Base-by-base conservation (phyloP, 2,888 invertebrate species). In the Malacosoma neustria region DNA sequence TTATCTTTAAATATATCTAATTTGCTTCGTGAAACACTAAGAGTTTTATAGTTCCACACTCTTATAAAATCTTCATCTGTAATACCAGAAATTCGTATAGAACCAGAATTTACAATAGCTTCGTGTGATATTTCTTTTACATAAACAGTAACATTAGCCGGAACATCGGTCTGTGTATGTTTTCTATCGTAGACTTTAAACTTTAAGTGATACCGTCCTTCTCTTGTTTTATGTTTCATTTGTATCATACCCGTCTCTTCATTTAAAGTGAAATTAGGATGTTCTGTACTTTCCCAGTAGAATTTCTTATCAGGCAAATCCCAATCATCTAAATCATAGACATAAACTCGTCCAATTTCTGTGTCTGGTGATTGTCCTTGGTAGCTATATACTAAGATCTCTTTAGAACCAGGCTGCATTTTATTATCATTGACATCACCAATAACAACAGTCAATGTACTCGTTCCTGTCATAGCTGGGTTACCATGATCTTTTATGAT, bases 401-500 rank as follows among this genome's bases (percentile, higher is more conserved):
- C 94, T 87, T 99, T 99, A 3, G 95, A 93, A 1, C 99, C 99
- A 0, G 98, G 96, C 66, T 95, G 95, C 96, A 99, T 99, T 82
- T 97, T 96, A 76, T 99, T 98, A 72, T 99, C 99, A 73, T 99
- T 99, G 13, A 95, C 94, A 76, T 99, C 99, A 13, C 98, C 98
- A 56, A 99, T 98, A 35, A 98, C 95, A 14, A 99, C 96, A 0
- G 97, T 98, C 29, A 99, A 84, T 0, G 97, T 98, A 63, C 96
- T 96, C 6, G 98, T 98, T 46, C 97, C 98, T 11, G 96, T 96
- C 94, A 97, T 95, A 0, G 94, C 93, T n/a, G 97, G 97, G 51
- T 94, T 95, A 30, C 98, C 98, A 55, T 96, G 95, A 86, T 99
- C 99, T 75, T 95, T 97, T 66, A 99, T 98, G 13, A 98, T 94